These are phyloP conservation scores for Camponotus fellah DNA, from an alignment of 2,888 invertebrate species.

Conservation along the genomic window DNA sequence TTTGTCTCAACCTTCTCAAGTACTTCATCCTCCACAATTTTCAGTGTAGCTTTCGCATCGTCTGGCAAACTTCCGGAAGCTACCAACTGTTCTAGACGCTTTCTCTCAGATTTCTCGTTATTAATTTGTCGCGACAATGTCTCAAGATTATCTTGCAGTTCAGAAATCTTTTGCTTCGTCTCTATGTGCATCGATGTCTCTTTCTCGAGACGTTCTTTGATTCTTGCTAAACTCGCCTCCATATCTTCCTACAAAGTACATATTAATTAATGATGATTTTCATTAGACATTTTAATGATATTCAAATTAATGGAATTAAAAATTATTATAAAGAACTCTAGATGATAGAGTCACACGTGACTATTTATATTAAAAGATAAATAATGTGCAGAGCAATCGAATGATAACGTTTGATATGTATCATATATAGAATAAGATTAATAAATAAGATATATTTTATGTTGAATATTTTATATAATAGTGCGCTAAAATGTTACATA, in stretches of 20 bases:
- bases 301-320: background rate
- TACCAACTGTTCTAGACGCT: conserved; percentile 94
- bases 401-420: background rate
- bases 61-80: conserved; percentile 97
- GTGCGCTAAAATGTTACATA: background rate
- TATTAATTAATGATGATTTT: background rate
- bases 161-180: conserved; percentile 91
- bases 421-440: background rate
- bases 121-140: conserved; percentile 87
- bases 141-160: conserved; percentile 88
- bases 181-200: conserved; percentile 96
- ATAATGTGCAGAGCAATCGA: background rate
- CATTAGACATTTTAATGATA: background rate
- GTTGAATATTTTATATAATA: conserved; percentile 2
- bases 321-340: too few species aligned
- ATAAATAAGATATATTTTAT: background rate
- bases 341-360: background rate
- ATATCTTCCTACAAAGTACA: conserved; percentile 90
- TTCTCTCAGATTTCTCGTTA: conserved; percentile 93
- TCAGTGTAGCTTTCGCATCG: conserved; percentile 92
- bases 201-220: conserved; percentile 95
- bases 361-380: background rate
- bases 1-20: conserved; percentile 83
- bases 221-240: conserved; percentile 92
- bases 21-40: conserved; percentile 84